phyloP scores from a whole-genome alignment of 2,797 vertebrate species.

The Trachurus trachurus region DNA sequence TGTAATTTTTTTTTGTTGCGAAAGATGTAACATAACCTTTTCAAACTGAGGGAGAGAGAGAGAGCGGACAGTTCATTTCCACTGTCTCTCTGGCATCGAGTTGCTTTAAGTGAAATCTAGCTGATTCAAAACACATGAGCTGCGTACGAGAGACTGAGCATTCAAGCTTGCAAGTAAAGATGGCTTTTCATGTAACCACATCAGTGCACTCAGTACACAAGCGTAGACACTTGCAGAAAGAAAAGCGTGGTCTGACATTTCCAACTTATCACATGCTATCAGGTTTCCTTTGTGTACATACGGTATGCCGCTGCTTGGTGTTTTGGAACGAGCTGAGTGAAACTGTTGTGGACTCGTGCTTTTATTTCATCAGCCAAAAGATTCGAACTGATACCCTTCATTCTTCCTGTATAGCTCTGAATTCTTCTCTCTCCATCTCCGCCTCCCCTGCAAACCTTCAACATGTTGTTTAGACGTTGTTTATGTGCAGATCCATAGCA shows the following conservation, averaged over 20 bases:
- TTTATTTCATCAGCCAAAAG: conserved; percentile 52
- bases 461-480: conserved; percentile 20
- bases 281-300: conserved; percentile 60
- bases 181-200: conserved; percentile 66
- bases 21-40: conserved; percentile 7
- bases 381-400: conserved; percentile 62
- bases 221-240: conserved; percentile 52
- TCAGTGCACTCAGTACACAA: conserved; percentile 52
- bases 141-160: conserved; percentile 31
- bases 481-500: conserved; percentile 1
- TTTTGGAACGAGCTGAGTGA: conserved; percentile 49
- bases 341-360: conserved; percentile 49
- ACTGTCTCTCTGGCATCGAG: conserved; percentile 31
- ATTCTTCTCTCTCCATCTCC: conserved; percentile 19
- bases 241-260: conserved; percentile 69
- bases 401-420: conserved; percentile 39
- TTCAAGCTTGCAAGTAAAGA: conserved; percentile 49
- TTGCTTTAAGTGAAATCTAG: conserved; percentile 47
- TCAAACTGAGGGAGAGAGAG: not conserved
- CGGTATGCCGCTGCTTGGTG: conserved; percentile 37
- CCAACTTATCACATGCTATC: conserved; percentile 72
- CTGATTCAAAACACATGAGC: conserved; percentile 75
- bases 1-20: not conserved
- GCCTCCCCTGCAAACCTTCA: conserved; percentile 17
- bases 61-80: conserved; percentile 24